A percentile compares a stretch with the other conserved stretches of the same genome.
Evolutionary conservation across 1,140 invertebrate species (phyloP).

Genomic region (Drosophila nebulosa): DNA sequence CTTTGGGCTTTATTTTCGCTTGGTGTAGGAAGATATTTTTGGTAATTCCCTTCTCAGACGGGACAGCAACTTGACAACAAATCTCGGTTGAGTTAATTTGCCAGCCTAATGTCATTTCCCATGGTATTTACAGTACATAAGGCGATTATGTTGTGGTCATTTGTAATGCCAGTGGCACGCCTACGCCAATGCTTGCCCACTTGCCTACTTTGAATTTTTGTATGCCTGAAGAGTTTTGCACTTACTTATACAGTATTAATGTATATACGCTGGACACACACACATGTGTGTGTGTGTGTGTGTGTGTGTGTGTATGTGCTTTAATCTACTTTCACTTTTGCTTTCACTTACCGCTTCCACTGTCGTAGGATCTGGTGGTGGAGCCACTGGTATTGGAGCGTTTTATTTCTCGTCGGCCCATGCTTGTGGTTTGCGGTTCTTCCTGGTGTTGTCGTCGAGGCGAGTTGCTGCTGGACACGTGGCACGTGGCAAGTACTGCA

Average conservation of each 20-base stretch:
- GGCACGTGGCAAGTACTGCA: constrained; percentile 67
- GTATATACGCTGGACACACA: not conserved
- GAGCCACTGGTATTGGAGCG: constrained; percentile 78
- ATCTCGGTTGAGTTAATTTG: constrained; percentile 66
- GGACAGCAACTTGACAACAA: constrained; percentile 57
- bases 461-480: constrained; percentile 47
- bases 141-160: constrained; percentile 53
- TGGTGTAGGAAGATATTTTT: not conserved
- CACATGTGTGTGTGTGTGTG: not conserved
- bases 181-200: not conserved
- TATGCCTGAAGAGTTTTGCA: constrained; percentile 1
- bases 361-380: constrained; percentile 75
- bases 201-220: constrained; percentile 26
- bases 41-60: constrained; percentile 11
- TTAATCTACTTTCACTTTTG: not conserved
- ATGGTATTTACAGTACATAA: constrained; percentile 44
- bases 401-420: constrained; percentile 80
- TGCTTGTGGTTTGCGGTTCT: constrained; percentile 44
- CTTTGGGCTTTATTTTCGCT: not conserved
- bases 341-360: constrained; percentile 71
- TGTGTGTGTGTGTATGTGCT: not conserved
- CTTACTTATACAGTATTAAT: not conserved
- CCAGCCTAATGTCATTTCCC: constrained; percentile 65
- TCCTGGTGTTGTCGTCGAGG: constrained; percentile 33
- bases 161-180: not conserved